Base-by-base conservation (phyloP, 2,888 invertebrate genomes). In the Drosophila austrosaltans region DNA sequence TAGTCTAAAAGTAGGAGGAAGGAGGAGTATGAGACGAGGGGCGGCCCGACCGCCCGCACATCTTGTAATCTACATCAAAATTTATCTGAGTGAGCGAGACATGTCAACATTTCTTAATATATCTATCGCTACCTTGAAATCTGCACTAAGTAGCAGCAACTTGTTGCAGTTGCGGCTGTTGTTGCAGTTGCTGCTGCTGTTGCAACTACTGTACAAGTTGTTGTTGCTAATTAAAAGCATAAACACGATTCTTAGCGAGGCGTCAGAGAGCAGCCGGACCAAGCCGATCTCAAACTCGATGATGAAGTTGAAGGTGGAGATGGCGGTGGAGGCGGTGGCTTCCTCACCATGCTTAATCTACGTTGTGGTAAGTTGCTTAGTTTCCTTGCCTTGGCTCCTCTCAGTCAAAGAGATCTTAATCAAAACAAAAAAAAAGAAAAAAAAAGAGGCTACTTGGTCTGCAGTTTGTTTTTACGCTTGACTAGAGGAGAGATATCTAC, bases 191-290 rank as follows among this genome's bases (percentile, higher is more conserved):
- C 30, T 67, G 69, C 40, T 53, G 65, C 53, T 64, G 69, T 57
- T 57, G 66, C 81, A 76, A 76, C 84, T 86, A 81, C 81, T 85
- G 81, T 85, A 87, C 85, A 86, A 87, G 85, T 87, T 87, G 86
- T 89, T 87, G 86, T 82, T 86, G 89, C 88, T 88, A 88, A 88
- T 88, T 88, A 88, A 88, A 89, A 89, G 89, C 86, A 87, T 86
- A 87, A 87, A 88, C 88, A 88, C 87, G 88, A 88, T 86, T 89
- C 89, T 85, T 83, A 87, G 82, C 85, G 76, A 86, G 87, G 85
- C 85, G 85, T 86, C 78, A 82, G 59, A 48, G 48, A 48, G 48
- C 16, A 48, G 48, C 48, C 48, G 48, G 48, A 48, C 48, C 48
- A 48, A 48, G 48, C 10, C 48, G 48, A 48, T 25, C 48, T 48